These are phyloP conservation scores for Branchipolynoe longqiensis DNA, from an alignment of 2,888 invertebrate species.

Conservation along the genomic window DNA sequence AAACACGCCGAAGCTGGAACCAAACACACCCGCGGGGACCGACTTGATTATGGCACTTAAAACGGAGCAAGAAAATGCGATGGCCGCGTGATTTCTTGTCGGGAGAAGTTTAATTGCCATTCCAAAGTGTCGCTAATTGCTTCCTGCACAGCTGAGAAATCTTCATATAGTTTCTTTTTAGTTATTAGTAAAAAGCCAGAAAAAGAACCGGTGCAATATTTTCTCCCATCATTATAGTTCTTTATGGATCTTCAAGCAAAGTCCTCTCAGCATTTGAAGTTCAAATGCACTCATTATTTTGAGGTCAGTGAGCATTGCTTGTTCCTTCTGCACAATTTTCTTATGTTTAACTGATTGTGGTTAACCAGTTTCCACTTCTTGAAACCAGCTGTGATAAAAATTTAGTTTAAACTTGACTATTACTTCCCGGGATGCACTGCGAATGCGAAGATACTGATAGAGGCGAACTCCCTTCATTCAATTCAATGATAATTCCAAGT, in stretches of 20 bases:
- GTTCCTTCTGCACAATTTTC: neutral
- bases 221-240: neutral
- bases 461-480: too few species aligned
- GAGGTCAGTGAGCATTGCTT: too few species aligned
- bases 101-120: slow-evolving; percentile 1
- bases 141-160: neutral
- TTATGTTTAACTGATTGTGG: too few species aligned
- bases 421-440: too few species aligned
- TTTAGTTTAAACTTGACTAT: too few species aligned
- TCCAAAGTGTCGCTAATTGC: neutral
- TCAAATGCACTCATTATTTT: too few species aligned
- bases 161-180: neutral
- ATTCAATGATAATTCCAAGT: too few species aligned
- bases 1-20: neutral
- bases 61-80: neutral
- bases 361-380: neutral
- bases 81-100: neutral
- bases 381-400: neutral
- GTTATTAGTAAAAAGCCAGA: too few species aligned
- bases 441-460: too few species aligned
- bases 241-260: neutral
- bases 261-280: too few species aligned
- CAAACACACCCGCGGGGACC: neutral
- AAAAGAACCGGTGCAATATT: too few species aligned
- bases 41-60: slow-evolving; percentile 25